Base-by-base conservation (phyloP, 2,113 vertebrate species). In the Hiodon tergisus region DNA sequence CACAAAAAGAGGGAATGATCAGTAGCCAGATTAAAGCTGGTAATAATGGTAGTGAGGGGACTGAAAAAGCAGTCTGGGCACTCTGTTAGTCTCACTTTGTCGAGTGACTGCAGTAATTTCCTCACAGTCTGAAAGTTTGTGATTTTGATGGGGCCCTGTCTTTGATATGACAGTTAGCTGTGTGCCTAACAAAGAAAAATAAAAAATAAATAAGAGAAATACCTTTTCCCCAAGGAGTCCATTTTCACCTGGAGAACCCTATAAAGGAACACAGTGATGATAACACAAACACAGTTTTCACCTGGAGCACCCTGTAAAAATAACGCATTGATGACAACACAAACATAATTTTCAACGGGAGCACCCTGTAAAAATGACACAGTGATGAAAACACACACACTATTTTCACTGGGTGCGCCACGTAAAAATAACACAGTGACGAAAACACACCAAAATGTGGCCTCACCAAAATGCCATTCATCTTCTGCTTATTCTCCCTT, bases 241-340 rank as follows among this genome's bases (percentile, higher is more conserved):
- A 53, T 68, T 85, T 4, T 94, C 92, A 53, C 94, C 94, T 3
- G 83, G 90, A 10, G 90, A 87, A 0, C 95, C 94, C 70, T 71
- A 31, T 31, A 31, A 31, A 0, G 31, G 31, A 31, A 31, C 31
- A 31, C 31, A 31, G 31, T 1, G 0, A 31, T 31, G 31, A 31
- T 31, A 31, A 31, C 31, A 31, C 31, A 31, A 31, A 31, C 31
- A 31, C 31, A 31, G 2, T 31, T 31, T 31, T 31, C 31, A 31
- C 31, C 31, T 31, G 31, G 31, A 31, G 31, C 31, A 31, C 31
- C 31, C 93, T 91, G 81, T 46, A 80, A 85, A 66, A 78, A 63
- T 81, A 78, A 78, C 16, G 59, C 16, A 66, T 4, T 10, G 60
- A 67, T 74, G 13, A 74, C 57, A 6, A 60, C 55, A 60, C 0